Base-by-base conservation (phyloP, 2,888 invertebrate species). In the Hyposoter dolosus region DNA sequence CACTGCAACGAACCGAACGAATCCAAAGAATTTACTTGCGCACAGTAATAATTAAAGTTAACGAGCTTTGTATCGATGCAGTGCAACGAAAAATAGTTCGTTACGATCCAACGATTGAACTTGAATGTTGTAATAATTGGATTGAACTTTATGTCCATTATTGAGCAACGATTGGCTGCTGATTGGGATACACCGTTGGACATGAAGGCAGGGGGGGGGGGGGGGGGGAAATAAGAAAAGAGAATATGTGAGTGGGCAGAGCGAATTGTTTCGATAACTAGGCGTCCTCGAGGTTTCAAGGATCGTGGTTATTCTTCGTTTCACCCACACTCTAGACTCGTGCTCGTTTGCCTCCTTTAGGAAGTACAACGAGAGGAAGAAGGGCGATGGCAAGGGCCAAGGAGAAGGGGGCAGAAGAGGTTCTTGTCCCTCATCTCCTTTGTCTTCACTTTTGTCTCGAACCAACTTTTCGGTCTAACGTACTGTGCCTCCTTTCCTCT, bases 231-330 rank as follows among this genome's bases (percentile, higher is more conserved):
- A 43, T 23, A 63, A 43, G 17, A 56, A 60, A 71, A 72, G 15
- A 35, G 68, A 56, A 23, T 19, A 10, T 12, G 28, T n/a, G 23
- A 83, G 71, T 53, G 69, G 32, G 56, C 3, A 19, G 28, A 65
- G 50, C 77, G 74, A 79, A 82, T 85, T 80, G 85, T 76, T 76
- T 83, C 82, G 85, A 82, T 85, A 82, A 85, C 85, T 76, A 76
- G 82, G 68, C 75, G 69, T 82, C 71, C 85, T 85, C 76, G 71
- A 85, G 79, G 71, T 65, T 65, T 76, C 79, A 69, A 84, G 84
- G 63, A 84, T 79, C 78, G 68, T 35, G 35, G 12, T 65, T 75
- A 32, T 76, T 78, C 65, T 53, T 56, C 63, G 43, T 77, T 72
- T 65, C 60, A 17, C 32, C 32, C 32, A 45, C 60, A 53, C 60